These are phyloP conservation scores for Limanda limanda DNA, from an alignment of 2,113 vertebrate genomes.

Conservation along the genomic window DNA sequence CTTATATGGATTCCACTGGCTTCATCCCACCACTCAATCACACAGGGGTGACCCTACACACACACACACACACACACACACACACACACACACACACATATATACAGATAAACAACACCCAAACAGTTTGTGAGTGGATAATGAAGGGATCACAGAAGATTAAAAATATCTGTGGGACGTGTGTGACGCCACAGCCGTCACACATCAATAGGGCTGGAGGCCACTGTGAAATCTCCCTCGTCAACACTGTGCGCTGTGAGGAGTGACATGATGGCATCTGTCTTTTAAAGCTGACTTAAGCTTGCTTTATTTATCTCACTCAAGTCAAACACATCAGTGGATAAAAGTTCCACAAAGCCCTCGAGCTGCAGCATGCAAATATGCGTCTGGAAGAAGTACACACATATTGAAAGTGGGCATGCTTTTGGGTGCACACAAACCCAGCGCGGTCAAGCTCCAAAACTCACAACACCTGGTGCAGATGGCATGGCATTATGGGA, in stretches of 20 bases:
- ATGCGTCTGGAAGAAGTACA: neutral
- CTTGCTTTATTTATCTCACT: slow-evolving; percentile 26
- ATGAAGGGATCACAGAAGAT: slow-evolving; percentile 59
- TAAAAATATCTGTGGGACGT: slow-evolving; percentile 47
- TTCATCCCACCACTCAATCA: slow-evolving; percentile 71
- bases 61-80: slow-evolving; percentile 32
- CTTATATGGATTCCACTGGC: slow-evolving; percentile 73
- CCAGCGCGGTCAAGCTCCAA: slow-evolving; percentile 42
- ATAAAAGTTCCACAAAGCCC: slow-evolving; percentile 18
- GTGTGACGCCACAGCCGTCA: slow-evolving; percentile 39
- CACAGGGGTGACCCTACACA: slow-evolving; percentile 68
- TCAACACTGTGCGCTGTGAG: slow-evolving; percentile 30
- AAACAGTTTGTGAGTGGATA: slow-evolving; percentile 47
- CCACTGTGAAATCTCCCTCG: slow-evolving; percentile 48
- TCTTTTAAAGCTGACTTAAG: slow-evolving; percentile 54
- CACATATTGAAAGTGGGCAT: neutral
- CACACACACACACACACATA: slow-evolving; percentile 17
- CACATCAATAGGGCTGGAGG: slow-evolving; percentile 53
- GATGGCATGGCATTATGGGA: slow-evolving; percentile 60
- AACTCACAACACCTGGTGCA: slow-evolving; percentile 68
- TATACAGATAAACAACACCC: slow-evolving; percentile 12
- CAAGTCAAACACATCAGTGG: slow-evolving; percentile 18
- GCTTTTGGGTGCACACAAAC: neutral
- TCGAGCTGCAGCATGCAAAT: neutral
- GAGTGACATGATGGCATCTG: slow-evolving; percentile 21